Base-by-base conservation (phyloP, 2,888 invertebrate species). In the Graphium colonna region DNA sequence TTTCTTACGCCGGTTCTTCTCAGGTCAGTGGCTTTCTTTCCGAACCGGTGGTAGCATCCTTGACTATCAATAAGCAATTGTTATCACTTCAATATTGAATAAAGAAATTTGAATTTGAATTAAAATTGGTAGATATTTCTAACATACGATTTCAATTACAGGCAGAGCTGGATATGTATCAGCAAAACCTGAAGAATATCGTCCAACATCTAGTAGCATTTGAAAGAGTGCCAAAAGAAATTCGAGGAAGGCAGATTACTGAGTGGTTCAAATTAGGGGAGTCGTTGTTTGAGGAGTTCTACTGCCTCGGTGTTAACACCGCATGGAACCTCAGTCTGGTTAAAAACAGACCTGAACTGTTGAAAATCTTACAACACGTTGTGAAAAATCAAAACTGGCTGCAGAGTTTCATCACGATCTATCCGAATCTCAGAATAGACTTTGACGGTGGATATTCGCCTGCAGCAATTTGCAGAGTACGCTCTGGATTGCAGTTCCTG, bases 241-340 rank as follows among this genome's bases (percentile, higher is more conserved):
- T 62, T 16, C 50, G 58, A 10, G 64, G 61, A 16, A 52, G 50
- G 13, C 45, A 48, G 18, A 60, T 64, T 36, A 57, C 57, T 1
- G 51, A 60, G 17, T 64, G 64, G 63, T 62, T 65, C 42, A 50
- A 36, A 3, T 31, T 33, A 10, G 62, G 61, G 7, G 65, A 65
- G 41, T 51, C 53, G n/a, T 33, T 64, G 10, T 65, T 65, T 39
- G 38, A 43, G 45, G 62, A 63, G 44, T 38, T 65, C 5, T 56
- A 59, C 46, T 26, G 52, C 10, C 50, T 64, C 10, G 63, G 62
- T 4, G 39, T 17, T 1, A 53, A 31, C 18, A 39, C 60, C 1
- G 42, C 52, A 13, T n/a, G n/a, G n/a, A 28, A 28, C 28, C 8
- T 7, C 8, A 7, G 5, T 5, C 12, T n/a, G 12, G 40, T 65